Percentiles rank a stretch among this genome's conserved stretches.
Evolutionary conservation across 2,888 invertebrate species (phyloP).

Genomic region (Leptinotarsa rubiginosa): DNA sequence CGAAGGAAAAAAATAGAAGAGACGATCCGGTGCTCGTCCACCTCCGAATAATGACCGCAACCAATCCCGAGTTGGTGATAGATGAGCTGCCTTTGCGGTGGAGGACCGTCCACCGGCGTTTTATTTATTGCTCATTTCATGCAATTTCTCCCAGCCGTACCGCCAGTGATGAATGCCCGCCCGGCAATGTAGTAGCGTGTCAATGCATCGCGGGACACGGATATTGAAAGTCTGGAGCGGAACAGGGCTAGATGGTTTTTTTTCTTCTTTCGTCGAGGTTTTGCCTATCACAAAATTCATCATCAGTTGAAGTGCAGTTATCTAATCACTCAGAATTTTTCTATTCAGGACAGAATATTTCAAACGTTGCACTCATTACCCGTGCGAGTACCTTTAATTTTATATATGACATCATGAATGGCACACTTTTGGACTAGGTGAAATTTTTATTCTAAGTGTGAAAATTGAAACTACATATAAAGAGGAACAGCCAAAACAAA

Average conservation of each 20-base stretch:
- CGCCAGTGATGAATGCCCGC: slow-evolving; percentile 13
- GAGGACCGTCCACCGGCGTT: slow-evolving; percentile 24
- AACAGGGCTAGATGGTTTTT: background rate
- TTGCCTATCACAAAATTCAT: no score
- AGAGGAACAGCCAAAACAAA: no score
- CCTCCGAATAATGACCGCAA: slow-evolving; percentile 22
- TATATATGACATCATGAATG: no score
- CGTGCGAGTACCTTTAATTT: no score
- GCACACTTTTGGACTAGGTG: no score
- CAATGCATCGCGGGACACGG: slow-evolving; percentile 5
- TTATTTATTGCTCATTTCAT: slow-evolving; percentile 31
- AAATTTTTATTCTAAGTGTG: no score
- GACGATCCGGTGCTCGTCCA: slow-evolving; percentile 7
- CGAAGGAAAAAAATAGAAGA: background rate
- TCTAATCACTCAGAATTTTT: no score
- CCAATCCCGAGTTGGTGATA: slow-evolving; percentile 23
- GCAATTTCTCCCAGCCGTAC: slow-evolving; percentile 17
- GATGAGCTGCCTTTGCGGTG: slow-evolving; percentile 22
- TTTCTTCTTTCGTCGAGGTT: no score
- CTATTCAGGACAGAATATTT: no score
- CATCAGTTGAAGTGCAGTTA: no score
- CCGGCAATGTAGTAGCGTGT: slow-evolving; percentile 17
- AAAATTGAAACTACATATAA: no score
- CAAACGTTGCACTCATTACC: no score
- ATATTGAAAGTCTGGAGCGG: background rate